Percentiles rank a stretch among this genome's conserved stretches.
These are phyloP conservation scores for Dasyurus viverrinus DNA, from an alignment of 2,113 vertebrate species.

Conservation along the genomic window DNA sequence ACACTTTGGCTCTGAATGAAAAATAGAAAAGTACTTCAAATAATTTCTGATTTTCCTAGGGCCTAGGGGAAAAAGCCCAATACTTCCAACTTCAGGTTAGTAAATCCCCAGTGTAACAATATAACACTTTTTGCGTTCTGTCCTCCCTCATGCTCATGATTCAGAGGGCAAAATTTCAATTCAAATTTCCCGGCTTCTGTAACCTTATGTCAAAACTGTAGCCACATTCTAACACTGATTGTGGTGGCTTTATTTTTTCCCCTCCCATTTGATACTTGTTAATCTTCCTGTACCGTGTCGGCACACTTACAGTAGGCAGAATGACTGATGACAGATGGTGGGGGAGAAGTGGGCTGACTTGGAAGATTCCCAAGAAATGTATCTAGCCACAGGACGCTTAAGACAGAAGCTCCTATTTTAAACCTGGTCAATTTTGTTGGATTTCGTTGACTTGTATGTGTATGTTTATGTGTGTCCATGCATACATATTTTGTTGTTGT, in stretches of 20 bases:
- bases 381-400: conserved; percentile 77
- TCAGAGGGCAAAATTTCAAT: conserved; percentile 61
- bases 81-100: neutral
- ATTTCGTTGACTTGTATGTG: conserved; percentile 66
- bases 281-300: conserved; percentile 71
- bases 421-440: conserved; percentile 74
- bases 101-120: neutral
- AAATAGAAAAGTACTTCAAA: conserved; percentile 5
- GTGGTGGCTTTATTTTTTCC: conserved; percentile 74
- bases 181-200: conserved; percentile 82
- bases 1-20: neutral
- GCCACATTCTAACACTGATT: conserved; percentile 57
- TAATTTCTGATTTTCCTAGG: neutral
- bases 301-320: conserved; percentile 81
- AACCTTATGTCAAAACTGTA: conserved; percentile 57
- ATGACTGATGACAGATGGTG: conserved; percentile 84
- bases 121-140: fast-evolving
- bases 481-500: conserved; percentile 64
- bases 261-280: conserved; percentile 82
- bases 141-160: conserved; percentile 29
- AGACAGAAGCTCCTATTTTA: conserved; percentile 72
- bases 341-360: conserved; percentile 74
- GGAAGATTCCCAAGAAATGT: conserved; percentile 82
- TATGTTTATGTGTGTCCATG: conserved; percentile 49
- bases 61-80: neutral